phyloP scores from a whole-genome alignment of 2,888 invertebrate genomes.

The Tachystola acroxantha region DNA sequence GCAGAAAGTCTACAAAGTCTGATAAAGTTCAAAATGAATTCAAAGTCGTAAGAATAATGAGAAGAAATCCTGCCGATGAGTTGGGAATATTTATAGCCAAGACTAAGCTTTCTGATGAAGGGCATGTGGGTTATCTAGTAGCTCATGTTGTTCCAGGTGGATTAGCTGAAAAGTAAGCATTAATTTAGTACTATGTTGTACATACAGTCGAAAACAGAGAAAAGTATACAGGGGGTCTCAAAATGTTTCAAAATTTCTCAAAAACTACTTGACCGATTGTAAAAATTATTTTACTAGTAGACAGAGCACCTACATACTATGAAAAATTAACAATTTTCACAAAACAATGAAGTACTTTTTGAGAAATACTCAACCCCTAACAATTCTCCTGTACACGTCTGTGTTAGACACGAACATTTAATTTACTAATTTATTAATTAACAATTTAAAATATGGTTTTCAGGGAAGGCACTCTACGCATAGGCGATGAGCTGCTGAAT shows the following conservation, averaged over 20 bases:
- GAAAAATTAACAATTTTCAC: no score
- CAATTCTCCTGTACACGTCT: no score
- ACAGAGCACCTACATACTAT: no score
- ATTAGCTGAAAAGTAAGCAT: slow-evolving; percentile 81
- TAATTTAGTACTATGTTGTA: background rate
- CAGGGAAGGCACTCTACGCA: slow-evolving; percentile 81
- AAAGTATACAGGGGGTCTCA: no score
- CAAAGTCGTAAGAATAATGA: slow-evolving; percentile 76
- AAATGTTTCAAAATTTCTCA: no score
- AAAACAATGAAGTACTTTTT: no score
- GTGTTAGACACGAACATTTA: no score
- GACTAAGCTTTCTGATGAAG: slow-evolving; percentile 78
- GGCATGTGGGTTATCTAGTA: slow-evolving; percentile 82
- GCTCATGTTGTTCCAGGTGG: slow-evolving; percentile 85
- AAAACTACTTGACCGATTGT: no score
- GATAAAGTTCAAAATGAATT: slow-evolving; percentile 54
- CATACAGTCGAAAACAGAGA: no score
- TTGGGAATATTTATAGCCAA: slow-evolving; percentile 86
- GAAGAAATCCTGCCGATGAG: slow-evolving; percentile 79
- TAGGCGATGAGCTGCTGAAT: slow-evolving; percentile 85
- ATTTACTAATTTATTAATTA: no score
- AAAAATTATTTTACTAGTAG: background rate
- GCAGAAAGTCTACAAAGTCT: slow-evolving; percentile 51
- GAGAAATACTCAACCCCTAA: no score
- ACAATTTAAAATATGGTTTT: slow-evolving; percentile 21